phyloP scores from a whole-genome alignment of 2,113 vertebrate species.

The Mesembrinibis cayennensis region DNA sequence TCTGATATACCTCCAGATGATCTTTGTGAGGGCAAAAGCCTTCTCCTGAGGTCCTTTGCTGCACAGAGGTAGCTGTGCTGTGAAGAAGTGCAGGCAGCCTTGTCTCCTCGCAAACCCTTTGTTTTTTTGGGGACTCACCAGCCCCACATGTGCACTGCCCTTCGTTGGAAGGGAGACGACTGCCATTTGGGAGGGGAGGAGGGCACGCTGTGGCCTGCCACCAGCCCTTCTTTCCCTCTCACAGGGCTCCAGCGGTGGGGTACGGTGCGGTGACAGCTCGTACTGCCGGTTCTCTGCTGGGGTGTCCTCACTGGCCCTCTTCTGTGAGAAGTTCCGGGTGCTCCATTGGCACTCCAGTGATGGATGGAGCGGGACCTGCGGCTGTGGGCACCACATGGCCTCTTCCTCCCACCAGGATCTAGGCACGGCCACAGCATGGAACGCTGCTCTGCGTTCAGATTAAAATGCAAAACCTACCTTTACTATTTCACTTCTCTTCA shows the following conservation, averaged over 20 bases:
- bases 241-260: not conserved
- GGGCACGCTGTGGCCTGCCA: accelerated
- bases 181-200: not conserved
- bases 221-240: not conserved
- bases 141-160: not conserved
- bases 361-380: not conserved
- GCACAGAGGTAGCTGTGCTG: not conserved
- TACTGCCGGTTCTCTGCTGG: not conserved
- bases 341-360: not conserved
- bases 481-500: not conserved
- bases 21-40: not conserved
- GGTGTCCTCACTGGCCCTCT: not conserved
- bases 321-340: not conserved
- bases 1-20: not conserved
- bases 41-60: not conserved
- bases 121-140: accelerated
- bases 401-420: not conserved
- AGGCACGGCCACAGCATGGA: not conserved
- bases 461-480: not conserved
- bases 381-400: not conserved
- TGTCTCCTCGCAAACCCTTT: not conserved
- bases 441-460: not conserved
- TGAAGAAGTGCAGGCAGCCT: not conserved
- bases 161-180: not conserved
- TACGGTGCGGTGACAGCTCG: accelerated